Evolutionary conservation across 2,888 invertebrate species (phyloP), one percentile per base, ranked within the genome.

Genomic region (Choristoneura rosaceana): DNA sequence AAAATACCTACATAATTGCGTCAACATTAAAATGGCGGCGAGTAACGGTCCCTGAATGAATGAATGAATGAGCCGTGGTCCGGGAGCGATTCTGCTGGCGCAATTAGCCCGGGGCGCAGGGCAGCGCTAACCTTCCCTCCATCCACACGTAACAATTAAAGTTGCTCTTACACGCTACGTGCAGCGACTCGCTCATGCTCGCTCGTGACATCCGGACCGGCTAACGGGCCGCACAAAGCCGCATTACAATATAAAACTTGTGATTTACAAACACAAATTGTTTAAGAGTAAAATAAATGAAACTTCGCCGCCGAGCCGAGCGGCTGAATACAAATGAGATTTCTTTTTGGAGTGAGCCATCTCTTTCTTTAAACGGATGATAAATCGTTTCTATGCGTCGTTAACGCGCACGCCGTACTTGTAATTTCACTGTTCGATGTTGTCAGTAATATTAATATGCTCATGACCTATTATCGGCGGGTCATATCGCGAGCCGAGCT

Each of bases 391-490:
- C 84, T 88, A 85, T 83, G 89, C 89, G 84, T 91, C 90, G 92
- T 92, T 92, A 91, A 86, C 88, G 86, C 86, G 85, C 86, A 84
- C 82, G 85, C 86, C 81, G 86, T 86, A 86, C 90, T 87, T 87
- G 89, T 91, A 89, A 90, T 90, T 89, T 90, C 83, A 89, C 88
- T 87, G 85, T 86, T 87, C 88, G 87, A 91, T 88, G 89, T 90
- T 91, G 90, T 90, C 88, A 85, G 91, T 89, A 87, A 90, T 89
- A 93, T 93, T 92, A 93, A 93, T 93, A 92, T 89, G 87, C 85
- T 84, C 79, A 83, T 90, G 91, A 91, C 90, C 93, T 88, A 88
- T 88, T 89, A 92, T 92, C 93, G 83, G 76, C 77, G 78, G 91
- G 89, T 93, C 87, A 89, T 79, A 92, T 93, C 92, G 88, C 71